These are phyloP conservation scores for Oreortyx pictus DNA, from an alignment of 2,797 vertebrate genomes.

Conservation along the genomic window DNA sequence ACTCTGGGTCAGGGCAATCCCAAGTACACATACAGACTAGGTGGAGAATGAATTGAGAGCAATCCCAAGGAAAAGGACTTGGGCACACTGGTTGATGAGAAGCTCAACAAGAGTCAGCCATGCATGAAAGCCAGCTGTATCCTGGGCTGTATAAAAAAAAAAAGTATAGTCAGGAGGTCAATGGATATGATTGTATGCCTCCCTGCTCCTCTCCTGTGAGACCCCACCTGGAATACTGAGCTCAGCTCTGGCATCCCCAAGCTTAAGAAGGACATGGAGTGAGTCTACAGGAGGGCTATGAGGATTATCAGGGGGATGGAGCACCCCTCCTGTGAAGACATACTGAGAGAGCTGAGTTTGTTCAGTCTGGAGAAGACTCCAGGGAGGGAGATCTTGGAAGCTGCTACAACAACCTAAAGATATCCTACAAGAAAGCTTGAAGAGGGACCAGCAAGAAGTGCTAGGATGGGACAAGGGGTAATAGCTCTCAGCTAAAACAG, in stretches of 20 bases:
- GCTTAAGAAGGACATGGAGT: not conserved
- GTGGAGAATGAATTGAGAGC: no score
- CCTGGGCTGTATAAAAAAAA: no score
- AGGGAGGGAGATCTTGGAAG: not conserved
- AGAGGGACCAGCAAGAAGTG: not conserved
- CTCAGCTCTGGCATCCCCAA: not conserved
- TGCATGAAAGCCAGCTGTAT: no score
- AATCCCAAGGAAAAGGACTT: no score
- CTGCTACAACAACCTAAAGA: not conserved
- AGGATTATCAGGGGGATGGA: not conserved
- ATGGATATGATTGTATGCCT: no score
- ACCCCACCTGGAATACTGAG: not conserved
- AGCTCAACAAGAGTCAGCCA: no score
- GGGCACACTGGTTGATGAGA: no score
- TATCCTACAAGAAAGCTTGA: not conserved
- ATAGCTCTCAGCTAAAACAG: not conserved
- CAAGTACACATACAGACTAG: no score
- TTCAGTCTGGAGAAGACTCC: not conserved
- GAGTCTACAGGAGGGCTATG: not conserved
- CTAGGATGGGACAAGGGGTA: not conserved
- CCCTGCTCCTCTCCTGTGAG: no score
- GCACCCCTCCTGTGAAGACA: not conserved
- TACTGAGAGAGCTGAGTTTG: not conserved
- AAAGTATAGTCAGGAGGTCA: no score
- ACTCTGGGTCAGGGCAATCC: accelerated